Conservation (phyloP, 2,797 vertebrate genomes). For the Helostoma temminkii region DNA sequence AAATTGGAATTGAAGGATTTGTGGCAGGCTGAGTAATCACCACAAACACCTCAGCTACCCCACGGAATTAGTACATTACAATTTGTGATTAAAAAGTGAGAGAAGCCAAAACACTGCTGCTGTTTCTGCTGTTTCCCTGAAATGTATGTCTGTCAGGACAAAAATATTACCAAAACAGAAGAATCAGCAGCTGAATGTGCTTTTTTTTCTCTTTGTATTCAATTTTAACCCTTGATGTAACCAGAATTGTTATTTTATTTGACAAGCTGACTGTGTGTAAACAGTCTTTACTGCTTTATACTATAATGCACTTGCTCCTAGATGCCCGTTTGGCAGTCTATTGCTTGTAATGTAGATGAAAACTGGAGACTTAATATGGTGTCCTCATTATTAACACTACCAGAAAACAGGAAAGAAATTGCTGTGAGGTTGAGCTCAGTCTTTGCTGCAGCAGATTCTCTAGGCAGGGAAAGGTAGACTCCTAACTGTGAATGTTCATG, state of each 20-base stretch:
- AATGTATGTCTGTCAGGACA: constrained; percentile 15
- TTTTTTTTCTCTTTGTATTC: constrained; percentile 6
- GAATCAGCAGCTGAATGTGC: constrained; percentile 13
- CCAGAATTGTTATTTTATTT: neutral
- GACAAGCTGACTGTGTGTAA: constrained; percentile 2
- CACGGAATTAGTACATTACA: constrained; percentile 23
- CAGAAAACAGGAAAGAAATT: constrained; percentile 30
- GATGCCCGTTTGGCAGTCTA: neutral
- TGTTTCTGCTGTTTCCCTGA: constrained; percentile 20
- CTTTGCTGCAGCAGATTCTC: constrained; percentile 67
- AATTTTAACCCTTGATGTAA: constrained; percentile 1
- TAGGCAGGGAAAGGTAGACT: constrained; percentile 63
- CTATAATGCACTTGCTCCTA: neutral
- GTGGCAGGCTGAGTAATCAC: constrained; percentile 25
- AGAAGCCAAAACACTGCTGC: constrained; percentile 27
- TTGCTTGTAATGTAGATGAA: neutral
- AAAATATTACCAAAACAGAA: constrained; percentile 19
- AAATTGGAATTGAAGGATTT: constrained; percentile 53
- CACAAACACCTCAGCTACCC: constrained; percentile 41
- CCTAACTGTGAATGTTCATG: constrained; percentile 74
- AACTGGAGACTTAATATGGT: constrained; percentile 7
- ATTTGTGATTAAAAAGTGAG: constrained; percentile 30
- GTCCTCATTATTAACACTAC: constrained; percentile 29
- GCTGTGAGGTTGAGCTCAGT: constrained; percentile 44
- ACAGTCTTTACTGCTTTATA: constrained; percentile 1